Evolutionary conservation across 2,888 invertebrate species (phyloP), one percentile per base, ranked within the genome.

Genomic region (Orthonychiurus folsomi): DNA sequence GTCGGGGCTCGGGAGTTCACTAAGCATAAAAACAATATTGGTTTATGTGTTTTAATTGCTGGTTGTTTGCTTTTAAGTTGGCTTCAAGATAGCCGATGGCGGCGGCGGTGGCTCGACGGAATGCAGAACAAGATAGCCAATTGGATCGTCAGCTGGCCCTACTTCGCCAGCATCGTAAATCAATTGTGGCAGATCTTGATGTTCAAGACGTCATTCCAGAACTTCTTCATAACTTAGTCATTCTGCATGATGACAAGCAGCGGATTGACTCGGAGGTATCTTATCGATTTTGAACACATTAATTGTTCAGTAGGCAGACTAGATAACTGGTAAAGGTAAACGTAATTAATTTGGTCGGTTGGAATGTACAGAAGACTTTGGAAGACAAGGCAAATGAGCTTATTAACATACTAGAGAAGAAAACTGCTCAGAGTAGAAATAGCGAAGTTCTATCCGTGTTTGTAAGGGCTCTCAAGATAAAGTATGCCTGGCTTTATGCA

Each of bases 151-250:
- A 50, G 12, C 28, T 63, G 15, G 15, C 18, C 5, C 21, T 60
- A n/a, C 73, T 81, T 71, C 78, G 79, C 65, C 76, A 75, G 61
- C 75, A 80, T 63, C 77, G 79, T 73, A 76, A 78, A 56, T 79
- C 77, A 47, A 79, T 82, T 65, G 76, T 81, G 59, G 74, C 75
- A 48, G 81, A 82, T 74, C 74, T 82, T 66, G 80, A 81, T 63
- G 79, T 81, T 9, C 75, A 73, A 9, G 78, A 78, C 73, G 78
- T 82, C 50, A 73, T 80, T n/a, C 80, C 81, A 63, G 76, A 78
- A 56, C 76, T 82, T 64, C 78, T 79, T 63, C 75, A 80, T 12
- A 78, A 77, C 63, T 75, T 77, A 59, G 80, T 77, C 21, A 74
- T 82, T 63, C 75, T 78, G 25, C 63, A 64, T 12, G 68, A 74